Evolutionary conservation across 2,113 vertebrate genomes (phyloP).

Genomic region (Silurus meridionalis): DNA sequence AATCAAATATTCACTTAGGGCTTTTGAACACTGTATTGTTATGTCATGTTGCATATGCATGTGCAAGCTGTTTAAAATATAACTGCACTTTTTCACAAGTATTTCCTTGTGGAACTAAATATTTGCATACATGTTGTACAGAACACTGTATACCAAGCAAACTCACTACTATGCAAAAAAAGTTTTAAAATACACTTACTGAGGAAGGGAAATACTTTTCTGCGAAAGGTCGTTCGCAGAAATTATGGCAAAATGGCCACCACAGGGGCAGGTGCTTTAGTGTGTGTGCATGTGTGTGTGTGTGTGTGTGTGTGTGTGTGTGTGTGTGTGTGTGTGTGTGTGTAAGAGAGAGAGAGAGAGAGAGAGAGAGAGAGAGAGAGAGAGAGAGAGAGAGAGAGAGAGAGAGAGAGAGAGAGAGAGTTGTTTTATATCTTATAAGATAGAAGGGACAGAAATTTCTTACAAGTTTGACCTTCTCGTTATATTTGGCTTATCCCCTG

Average conservation of each 20-base stretch:
- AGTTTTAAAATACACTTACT: conserved; percentile 18
- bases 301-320: not conserved
- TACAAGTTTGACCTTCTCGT: not conserved
- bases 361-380: too few relatives aligned
- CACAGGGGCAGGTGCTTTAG: not conserved
- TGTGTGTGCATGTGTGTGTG: not conserved
- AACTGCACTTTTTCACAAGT: not conserved
- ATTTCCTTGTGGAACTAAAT: not conserved
- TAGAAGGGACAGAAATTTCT: not conserved
- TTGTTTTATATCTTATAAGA: not conserved
- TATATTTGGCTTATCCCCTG: not conserved
- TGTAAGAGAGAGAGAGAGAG: too few relatives aligned
- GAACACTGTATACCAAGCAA: not conserved
- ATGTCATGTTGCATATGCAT: not conserved
- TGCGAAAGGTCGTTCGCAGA: not conserved
- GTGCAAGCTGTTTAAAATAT: not conserved
- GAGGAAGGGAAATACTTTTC: not conserved
- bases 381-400: too few relatives aligned
- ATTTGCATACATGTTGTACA: not conserved
- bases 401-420: too few relatives aligned
- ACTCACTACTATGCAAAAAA: not conserved
- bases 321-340: too few relatives aligned
- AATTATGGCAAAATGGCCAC: not conserved
- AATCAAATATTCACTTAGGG: not conserved
- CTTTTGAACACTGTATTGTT: not conserved